These are phyloP conservation scores for Grallaria varia DNA, from an alignment of 2,113 vertebrate species.

Conservation along the genomic window DNA sequence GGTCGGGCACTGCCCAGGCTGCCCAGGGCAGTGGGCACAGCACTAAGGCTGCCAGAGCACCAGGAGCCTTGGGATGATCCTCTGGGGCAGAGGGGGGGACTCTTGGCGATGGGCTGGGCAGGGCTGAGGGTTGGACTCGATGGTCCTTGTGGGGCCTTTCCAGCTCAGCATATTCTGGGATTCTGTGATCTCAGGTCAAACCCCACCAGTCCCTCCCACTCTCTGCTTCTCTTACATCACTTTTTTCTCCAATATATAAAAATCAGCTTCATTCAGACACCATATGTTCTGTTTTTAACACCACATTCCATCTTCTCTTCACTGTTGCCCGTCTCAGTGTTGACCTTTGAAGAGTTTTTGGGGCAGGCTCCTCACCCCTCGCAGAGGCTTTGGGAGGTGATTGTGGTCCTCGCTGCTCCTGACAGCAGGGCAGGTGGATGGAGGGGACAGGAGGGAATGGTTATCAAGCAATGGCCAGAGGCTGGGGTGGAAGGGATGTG, in stretches of 20 bases:
- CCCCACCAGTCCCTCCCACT: neutral
- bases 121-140: too few relatives aligned
- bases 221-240: neutral
- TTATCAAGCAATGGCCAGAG: rapidly evolving
- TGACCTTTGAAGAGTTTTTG: neutral
- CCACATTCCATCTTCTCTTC: rapidly evolving
- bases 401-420: neutral
- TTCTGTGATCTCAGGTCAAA: neutral
- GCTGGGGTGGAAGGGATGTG: neutral
- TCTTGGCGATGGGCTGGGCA: too few relatives aligned
- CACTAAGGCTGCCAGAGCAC: too few relatives aligned
- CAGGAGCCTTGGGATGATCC: too few relatives aligned
- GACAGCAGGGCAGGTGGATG: neutral
- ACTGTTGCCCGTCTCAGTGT: rapidly evolving
- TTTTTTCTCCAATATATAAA: neutral
- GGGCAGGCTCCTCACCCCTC: neutral
- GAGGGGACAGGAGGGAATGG: rapidly evolving
- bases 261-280: neutral
- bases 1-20: too few relatives aligned
- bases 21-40: too few relatives aligned
- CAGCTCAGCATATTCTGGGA: too few relatives aligned
- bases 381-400: neutral
- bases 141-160: too few relatives aligned
- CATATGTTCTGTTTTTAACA: neutral
- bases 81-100: too few relatives aligned